Evolutionary conservation across 2,113 vertebrate species (phyloP).

Genomic region (Oxygymnocypris stewartii): DNA sequence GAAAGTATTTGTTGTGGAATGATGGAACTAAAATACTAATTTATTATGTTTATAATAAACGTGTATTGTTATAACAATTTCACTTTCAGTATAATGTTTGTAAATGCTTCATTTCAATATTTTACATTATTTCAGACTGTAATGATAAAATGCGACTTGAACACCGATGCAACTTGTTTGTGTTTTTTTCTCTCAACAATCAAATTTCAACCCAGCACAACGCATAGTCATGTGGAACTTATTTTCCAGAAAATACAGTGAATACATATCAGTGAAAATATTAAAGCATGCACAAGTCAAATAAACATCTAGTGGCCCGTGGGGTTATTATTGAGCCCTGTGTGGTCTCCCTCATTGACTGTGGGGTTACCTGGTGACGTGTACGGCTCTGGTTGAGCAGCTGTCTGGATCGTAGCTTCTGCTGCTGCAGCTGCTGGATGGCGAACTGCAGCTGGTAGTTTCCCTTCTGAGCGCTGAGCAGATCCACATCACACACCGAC

Average conservation of each 20-base stretch:
- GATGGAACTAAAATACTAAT: background rate
- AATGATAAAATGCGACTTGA: background rate
- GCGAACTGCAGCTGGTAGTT: slow-evolving; percentile 87
- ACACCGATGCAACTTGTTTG: background rate
- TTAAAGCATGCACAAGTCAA: background rate
- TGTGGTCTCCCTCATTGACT: background rate
- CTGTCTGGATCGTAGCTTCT: slow-evolving; percentile 80
- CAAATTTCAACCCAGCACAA: background rate
- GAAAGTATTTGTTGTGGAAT: background rate
- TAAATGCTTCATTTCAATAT: background rate
- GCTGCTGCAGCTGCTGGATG: slow-evolving; percentile 88
- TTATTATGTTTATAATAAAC: background rate
- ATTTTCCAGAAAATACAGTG: slow-evolving; percentile 2
- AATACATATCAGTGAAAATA: background rate
- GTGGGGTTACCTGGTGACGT: slow-evolving; percentile 78
- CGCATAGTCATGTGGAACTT: background rate
- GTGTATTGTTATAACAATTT: too few species aligned
- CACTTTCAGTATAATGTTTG: background rate
- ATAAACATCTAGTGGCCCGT: background rate
- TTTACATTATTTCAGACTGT: background rate
- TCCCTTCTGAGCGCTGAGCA: slow-evolving; percentile 68
- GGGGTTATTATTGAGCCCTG: background rate
- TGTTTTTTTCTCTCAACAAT: background rate
- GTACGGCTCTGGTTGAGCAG: slow-evolving; percentile 81
- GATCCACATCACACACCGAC: slow-evolving; percentile 72